These are phyloP conservation scores for Nipponia nippon DNA, from an alignment of 2,113 vertebrate genomes.

Conservation along the genomic window DNA sequence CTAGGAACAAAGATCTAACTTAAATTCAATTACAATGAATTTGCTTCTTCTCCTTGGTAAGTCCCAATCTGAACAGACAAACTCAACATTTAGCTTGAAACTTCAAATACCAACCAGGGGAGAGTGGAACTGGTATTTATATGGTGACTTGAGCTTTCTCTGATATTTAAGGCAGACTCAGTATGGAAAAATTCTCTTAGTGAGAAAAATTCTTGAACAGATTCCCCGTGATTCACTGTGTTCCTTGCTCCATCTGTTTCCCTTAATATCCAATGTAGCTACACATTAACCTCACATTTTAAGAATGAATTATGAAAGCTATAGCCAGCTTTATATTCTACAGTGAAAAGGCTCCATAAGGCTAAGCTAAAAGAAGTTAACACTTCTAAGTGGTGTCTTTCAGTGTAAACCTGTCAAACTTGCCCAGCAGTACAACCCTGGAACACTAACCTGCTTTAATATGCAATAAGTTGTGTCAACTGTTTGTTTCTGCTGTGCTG, in stretches of 20 bases:
- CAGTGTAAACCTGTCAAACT: neutral
- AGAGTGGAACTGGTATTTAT: neutral
- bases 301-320: constrained; percentile 51
- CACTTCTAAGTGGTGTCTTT: constrained; percentile 33
- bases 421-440: neutral
- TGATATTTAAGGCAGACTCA: constrained; percentile 25
- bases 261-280: constrained; percentile 10
- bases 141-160: neutral
- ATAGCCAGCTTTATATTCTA: neutral
- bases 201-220: constrained; percentile 47
- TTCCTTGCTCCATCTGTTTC: constrained; percentile 61
- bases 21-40: neutral
- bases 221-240: constrained; percentile 52
- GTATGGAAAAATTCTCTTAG: neutral
- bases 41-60: neutral
- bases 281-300: constrained; percentile 46
- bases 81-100: neutral
- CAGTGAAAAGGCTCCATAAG: constrained; percentile 30
- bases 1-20: neutral
- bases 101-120: neutral
- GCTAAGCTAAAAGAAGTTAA: constrained; percentile 18
- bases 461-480: neutral
- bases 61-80: neutral
- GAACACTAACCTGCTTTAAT: neutral
- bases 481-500: neutral